These are phyloP conservation scores for Dysmachus trigonus DNA, from an alignment of 2,888 invertebrate species.

Conservation along the genomic window DNA sequence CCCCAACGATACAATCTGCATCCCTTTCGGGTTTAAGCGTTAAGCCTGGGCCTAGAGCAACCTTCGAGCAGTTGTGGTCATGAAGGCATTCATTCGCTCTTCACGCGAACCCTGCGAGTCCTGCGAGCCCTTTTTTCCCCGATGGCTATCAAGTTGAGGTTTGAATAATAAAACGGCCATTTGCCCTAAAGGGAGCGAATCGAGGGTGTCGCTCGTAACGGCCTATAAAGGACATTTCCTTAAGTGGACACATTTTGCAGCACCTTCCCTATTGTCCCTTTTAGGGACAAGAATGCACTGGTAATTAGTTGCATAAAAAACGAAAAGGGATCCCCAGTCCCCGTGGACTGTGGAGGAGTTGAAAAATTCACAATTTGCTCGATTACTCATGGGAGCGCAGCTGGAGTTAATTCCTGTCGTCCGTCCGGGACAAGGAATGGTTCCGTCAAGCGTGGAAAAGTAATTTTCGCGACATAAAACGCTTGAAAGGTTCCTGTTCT, in stretches of 20 bases:
- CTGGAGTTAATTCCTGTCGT: neutral
- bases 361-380: neutral
- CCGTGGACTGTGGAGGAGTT: neutral
- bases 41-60: neutral
- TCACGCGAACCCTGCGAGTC: neutral
- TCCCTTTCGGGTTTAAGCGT: neutral
- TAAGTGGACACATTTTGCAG: neutral
- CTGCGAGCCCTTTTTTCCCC: too few relatives aligned
- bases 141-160: neutral
- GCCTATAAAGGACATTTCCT: neutral
- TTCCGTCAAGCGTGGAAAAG: conserved; percentile 19
- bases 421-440: neutral
- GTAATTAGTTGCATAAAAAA: neutral
- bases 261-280: neutral
- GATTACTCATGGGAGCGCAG: neutral
- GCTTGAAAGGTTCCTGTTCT: neutral
- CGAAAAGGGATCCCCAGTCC: neutral
- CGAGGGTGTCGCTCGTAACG: neutral
- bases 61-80: neutral
- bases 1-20: neutral
- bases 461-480: conserved; percentile 20
- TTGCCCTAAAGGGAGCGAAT: neutral
- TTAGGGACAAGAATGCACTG: neutral
- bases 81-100: neutral
- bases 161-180: neutral